A percentile compares a stretch with the other conserved stretches of the same genome.
These are phyloP conservation scores for Excalfactoria chinensis DNA, from an alignment of 2,113 vertebrate species.

Conservation along the genomic window DNA sequence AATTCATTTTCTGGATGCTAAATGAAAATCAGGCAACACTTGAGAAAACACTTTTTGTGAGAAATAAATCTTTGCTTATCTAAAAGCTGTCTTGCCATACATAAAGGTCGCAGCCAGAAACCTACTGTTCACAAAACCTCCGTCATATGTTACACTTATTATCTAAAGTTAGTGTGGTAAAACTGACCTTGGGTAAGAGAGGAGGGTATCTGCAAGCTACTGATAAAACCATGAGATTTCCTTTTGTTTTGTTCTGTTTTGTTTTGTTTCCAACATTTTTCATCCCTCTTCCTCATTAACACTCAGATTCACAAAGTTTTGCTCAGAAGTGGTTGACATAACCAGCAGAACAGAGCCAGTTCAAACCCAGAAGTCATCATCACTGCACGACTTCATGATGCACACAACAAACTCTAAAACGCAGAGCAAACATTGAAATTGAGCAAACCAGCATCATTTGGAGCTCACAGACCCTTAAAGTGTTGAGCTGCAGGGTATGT, in stretches of 20 bases:
- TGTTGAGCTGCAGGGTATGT: fast-evolving
- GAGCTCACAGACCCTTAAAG: not conserved
- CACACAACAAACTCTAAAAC: fast-evolving
- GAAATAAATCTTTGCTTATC: not conserved
- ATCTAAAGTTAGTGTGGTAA: not conserved
- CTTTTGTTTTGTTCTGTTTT: not conserved
- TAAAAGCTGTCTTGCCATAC: not conserved
- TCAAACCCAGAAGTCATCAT: fast-evolving
- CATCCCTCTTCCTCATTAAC: not conserved
- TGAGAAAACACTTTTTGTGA: not conserved
- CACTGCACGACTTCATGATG: fast-evolving
- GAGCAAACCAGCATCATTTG: fast-evolving
- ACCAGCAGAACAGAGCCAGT: not conserved
- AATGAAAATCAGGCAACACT: not conserved
- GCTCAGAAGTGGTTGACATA: not conserved
- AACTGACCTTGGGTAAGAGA: not conserved
- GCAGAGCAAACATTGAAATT: not conserved
- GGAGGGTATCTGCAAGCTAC: not conserved
- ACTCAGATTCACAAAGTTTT: not conserved
- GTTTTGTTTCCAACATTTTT: not conserved
- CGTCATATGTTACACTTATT: not conserved
- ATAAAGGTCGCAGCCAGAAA: not conserved
- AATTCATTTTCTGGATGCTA: not conserved
- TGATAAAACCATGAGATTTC: not conserved
- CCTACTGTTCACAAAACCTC: not conserved